Evolutionary conservation across 2,797 vertebrate species (phyloP), one percentile per base, ranked within the genome.

Genomic region (Parotocinclus haroldoi): DNA sequence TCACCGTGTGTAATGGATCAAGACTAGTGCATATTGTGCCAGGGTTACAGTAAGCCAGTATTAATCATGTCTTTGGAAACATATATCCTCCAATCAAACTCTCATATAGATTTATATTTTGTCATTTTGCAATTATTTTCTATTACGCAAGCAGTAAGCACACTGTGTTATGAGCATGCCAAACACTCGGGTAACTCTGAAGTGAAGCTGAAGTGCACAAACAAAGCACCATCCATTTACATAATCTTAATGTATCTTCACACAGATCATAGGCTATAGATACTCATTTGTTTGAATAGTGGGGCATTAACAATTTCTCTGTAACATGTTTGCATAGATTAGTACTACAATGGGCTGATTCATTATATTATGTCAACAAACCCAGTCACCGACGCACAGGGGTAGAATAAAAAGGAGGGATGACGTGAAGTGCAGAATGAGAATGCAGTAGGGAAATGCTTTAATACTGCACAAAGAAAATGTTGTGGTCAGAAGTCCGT

Each of bases 321-420:
- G 56, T 71, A 57, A 62, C 6, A 80, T 80, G 75, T 81, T 77
- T 71, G 48, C 14, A 46, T 68, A 73, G 77, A 72, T 75, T 66
- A 69, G 44, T 78, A 75, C 76, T 84, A 83, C 64, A 70, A 71
- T 61, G 72, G 81, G 66, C 71, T 78, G 79, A 78, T 79, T 81
- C 59, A 58, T 68, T 72, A 77, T 80, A 62, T 71, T 60, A 68
- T 62, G 65, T 68, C 37, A 50, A 13, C 11, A 62, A 11, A 50
- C n/a, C 16, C 9, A n/a, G 14, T 14, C 1, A 6, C 45, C 7
- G 45, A 46, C 11, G 45, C 45, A 46, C 10, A 12, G 40, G 40
- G 40, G 40, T 1, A 12, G 40, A 12, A 1, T 11, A 11, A 46
- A 11, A 0, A 46, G 13, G 45, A 46, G n/a, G n/a, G 45, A 11